Evolutionary conservation across 1,140 invertebrate genomes (phyloP), one percentile per base, ranked within the genome.

Genomic region (Oppia nitens): DNA sequence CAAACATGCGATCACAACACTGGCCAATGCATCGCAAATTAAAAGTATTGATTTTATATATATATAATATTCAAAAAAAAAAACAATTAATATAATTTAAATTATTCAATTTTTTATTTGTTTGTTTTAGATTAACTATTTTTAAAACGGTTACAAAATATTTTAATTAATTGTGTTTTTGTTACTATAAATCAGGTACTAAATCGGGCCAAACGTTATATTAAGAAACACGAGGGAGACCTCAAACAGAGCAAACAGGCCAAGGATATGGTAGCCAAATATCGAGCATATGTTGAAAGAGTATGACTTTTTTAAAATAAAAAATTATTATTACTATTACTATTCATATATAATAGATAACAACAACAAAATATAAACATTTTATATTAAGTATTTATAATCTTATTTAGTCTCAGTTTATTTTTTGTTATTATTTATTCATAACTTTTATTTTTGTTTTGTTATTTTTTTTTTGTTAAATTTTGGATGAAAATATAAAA

Each of bases 211-310:
- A 90, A 91, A 71, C 74, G 77, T 48, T 94, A 89, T 69, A 82
- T 95, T 20, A 82, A 84, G 66, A 78, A 81, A 57, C 87, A 93
- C 68, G 87, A 95, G 71, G 89, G 88, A 1, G 84, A 82, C 63
- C 76, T 95, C 53, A 88, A 89, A n/a, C 84, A 90, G 70, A 85
- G 82, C 77, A 71, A 86, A 78, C 75, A 71, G 64, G 90, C 88
- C 0, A 80, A 80, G 65, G 87, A 93, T 69, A 82, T 87, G 60
- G 78, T 90, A 60, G 84, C 85, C 23, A 76, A 84, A 64, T 82
- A 60, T 26, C 26, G 47, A 40, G 25, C 56, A 54, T 55, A 58
- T 52, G 40, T 62, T n/a, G 62, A 60, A 53, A 48, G 32, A 51
- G 53, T 49, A 62, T 65, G 24, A 9, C n/a, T n/a, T n/a, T n/a